phyloP scores from a whole-genome alignment of 2,888 invertebrate species.

The Drosophila helvetica region DNA sequence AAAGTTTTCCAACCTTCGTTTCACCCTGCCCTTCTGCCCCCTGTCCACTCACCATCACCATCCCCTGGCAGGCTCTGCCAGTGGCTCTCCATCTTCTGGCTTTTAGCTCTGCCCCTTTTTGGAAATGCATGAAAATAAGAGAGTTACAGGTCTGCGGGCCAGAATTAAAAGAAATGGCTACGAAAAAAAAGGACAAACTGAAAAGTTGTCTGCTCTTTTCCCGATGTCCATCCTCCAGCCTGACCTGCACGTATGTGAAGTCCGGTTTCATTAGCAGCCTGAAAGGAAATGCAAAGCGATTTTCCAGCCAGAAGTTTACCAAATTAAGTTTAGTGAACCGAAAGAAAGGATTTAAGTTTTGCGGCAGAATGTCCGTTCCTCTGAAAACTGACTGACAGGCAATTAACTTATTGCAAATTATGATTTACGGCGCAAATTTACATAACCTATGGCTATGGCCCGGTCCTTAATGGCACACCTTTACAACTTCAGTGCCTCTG shows the following conservation, averaged over 20 bases:
- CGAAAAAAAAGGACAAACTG: conserved; percentile 13
- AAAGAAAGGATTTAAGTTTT: conserved; percentile 38
- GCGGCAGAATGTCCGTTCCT: background rate
- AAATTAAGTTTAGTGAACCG: conserved; percentile 30
- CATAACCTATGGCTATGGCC: background rate
- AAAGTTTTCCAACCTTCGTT: conserved; percentile 60
- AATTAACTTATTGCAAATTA: conserved; percentile 37
- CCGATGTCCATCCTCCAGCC: conserved; percentile 20
- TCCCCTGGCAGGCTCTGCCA: background rate
- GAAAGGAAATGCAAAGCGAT: conserved; percentile 50
- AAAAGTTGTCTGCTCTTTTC: conserved; percentile 43
- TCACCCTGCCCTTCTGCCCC: background rate
- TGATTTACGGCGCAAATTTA: conserved; percentile 21
- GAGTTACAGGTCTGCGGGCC: conserved; percentile 45
- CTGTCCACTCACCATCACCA: too few relatives aligned
- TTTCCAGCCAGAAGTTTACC: conserved; percentile 35
- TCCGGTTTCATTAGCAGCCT: conserved; percentile 40
- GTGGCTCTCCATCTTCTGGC: background rate
- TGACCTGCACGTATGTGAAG: conserved; percentile 3
- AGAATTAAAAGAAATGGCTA: conserved; percentile 48
- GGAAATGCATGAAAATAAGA: conserved; percentile 46
- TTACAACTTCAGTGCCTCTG: conserved; percentile 5
- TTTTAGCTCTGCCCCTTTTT: conserved; percentile 20
- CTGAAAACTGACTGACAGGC: conserved; percentile 39
- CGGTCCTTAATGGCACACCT: too few relatives aligned